phyloP scores from a whole-genome alignment of 2,888 invertebrate species.

The Lacanobia wlatinum region DNA sequence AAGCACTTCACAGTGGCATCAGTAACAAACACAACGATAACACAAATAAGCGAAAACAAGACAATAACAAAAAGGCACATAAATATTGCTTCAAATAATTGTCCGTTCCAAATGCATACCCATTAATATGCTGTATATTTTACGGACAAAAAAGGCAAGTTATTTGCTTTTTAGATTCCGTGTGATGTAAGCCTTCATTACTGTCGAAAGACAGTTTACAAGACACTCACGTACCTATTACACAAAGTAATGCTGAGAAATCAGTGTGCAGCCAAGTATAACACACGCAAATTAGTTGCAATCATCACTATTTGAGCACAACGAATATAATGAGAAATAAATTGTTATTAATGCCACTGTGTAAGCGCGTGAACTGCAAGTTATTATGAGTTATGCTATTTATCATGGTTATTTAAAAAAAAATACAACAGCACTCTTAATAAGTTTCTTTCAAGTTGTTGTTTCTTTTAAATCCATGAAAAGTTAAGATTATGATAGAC shows the following conservation, averaged over 20 bases:
- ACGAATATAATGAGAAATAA: constrained; percentile 71
- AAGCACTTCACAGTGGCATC: constrained; percentile 81
- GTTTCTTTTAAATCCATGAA: constrained; percentile 76
- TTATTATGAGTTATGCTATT: constrained; percentile 83
- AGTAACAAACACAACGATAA: constrained; percentile 68
- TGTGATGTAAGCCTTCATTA: constrained; percentile 48
- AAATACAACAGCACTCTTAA: constrained; percentile 45
- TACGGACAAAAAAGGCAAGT: constrained; percentile 33
- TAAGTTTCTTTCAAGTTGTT: constrained; percentile 8
- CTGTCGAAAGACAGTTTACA: constrained; percentile 50
- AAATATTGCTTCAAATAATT: constrained; percentile 31
- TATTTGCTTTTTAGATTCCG: constrained; percentile 36
- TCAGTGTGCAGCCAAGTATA: constrained; percentile 73
- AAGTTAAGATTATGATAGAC: constrained; percentile 70
- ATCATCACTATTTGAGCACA: constrained; percentile 60
- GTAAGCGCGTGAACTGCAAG: constrained; percentile 82
- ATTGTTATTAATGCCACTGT: constrained; percentile 87
- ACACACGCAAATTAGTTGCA: constrained; percentile 75
- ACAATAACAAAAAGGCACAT: constrained; percentile 28
- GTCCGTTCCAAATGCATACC: constrained; percentile 24
- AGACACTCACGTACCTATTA: constrained; percentile 58
- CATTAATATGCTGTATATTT: constrained; percentile 19
- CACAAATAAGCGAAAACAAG: constrained; percentile 43
- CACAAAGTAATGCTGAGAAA: constrained; percentile 66
- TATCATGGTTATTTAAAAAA: constrained; percentile 79